phyloP scores from a whole-genome alignment of 2,113 vertebrate genomes.

The Riparia riparia region DNA sequence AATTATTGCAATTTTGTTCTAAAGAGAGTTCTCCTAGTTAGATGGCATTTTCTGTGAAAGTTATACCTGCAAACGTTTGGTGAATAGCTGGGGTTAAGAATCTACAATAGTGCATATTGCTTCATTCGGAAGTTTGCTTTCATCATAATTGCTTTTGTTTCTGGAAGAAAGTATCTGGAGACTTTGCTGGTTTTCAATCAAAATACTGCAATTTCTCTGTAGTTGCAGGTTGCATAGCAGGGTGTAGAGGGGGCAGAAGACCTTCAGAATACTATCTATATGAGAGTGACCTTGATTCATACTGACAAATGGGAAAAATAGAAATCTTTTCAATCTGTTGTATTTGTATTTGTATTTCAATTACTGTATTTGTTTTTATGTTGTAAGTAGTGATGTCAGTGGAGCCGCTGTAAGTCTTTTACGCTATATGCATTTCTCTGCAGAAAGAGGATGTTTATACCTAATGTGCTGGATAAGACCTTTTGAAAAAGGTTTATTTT shows the following conservation, averaged over 20 bases:
- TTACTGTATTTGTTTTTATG: not conserved
- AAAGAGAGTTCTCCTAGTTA: not conserved
- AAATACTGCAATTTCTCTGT: not conserved
- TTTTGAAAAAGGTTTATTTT: conserved; percentile 38
- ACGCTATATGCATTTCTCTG: not conserved
- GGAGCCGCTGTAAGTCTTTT: not conserved
- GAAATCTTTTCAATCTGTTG: not conserved
- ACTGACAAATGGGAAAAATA: not conserved
- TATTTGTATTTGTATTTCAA: not conserved
- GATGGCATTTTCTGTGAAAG: not conserved
- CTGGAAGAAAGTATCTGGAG: not conserved
- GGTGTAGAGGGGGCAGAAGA: not conserved
- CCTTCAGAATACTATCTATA: not conserved
- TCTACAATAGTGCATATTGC: not conserved
- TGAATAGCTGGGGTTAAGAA: not conserved
- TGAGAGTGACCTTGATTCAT: not conserved
- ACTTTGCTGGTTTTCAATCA: not conserved
- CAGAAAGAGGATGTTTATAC: not conserved
- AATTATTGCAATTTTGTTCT: not conserved
- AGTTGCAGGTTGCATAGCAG: not conserved
- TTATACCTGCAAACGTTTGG: not conserved
- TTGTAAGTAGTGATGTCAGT: not conserved
- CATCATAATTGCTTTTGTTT: not conserved
- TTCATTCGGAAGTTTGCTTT: not conserved
- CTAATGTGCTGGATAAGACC: not conserved